These are phyloP conservation scores for Drymodes brunneopygia DNA, from an alignment of 2,113 vertebrate genomes.

Conservation along the genomic window DNA sequence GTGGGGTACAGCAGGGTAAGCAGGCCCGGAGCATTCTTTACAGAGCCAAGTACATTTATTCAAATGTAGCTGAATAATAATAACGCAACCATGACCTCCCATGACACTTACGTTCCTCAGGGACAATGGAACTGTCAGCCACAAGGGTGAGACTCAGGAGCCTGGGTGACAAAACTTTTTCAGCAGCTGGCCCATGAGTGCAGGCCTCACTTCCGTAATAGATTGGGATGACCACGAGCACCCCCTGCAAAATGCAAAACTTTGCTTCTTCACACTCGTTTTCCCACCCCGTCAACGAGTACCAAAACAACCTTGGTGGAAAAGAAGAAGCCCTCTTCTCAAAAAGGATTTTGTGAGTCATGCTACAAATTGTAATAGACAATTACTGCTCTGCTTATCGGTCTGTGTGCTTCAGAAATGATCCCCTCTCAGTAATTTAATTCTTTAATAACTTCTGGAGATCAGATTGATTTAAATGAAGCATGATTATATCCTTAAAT, in stretches of 20 bases:
- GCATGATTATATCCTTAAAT: not conserved
- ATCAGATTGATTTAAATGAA: not conserved
- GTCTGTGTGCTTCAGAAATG: not conserved
- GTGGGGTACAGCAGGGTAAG: constrained; percentile 64
- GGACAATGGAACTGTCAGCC: constrained; percentile 68
- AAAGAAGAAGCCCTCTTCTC: not conserved
- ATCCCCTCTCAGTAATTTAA: not conserved
- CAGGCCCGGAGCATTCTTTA: constrained; percentile 62
- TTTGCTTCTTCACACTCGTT: not conserved
- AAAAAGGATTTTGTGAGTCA: not conserved
- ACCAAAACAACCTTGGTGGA: not conserved
- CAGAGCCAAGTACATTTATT: constrained; percentile 69
- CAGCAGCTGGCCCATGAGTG: constrained; percentile 43
- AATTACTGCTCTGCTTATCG: not conserved
- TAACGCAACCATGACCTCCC: constrained; percentile 65
- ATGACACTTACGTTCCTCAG: constrained; percentile 69
- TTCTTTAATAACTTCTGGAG: not conserved
- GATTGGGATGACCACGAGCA: constrained; percentile 40
- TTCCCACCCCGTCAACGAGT: constrained; percentile 11
- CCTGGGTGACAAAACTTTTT: constrained; percentile 52
- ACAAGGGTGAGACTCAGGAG: constrained; percentile 50
- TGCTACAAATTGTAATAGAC: not conserved
- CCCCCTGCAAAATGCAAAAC: not conserved
- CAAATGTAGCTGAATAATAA: constrained; percentile 72
- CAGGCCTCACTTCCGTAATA: constrained; percentile 54